Evolutionary conservation across 1,140 invertebrate genomes (phyloP), one percentile per base, ranked within the genome.

Genomic region (Bombus affinis): DNA sequence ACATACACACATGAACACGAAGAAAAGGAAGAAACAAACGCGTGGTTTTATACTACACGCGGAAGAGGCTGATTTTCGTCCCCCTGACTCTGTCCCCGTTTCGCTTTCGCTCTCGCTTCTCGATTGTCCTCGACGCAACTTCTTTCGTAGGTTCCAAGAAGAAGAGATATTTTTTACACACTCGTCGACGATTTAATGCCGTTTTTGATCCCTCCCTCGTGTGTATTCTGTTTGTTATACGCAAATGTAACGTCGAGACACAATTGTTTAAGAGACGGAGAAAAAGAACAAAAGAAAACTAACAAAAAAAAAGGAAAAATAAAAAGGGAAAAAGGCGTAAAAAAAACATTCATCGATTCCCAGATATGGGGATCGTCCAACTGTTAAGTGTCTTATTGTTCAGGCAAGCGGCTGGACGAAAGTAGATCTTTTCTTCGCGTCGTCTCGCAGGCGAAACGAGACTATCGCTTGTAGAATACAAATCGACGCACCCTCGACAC

Each of bases 371-470:
- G 88, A 87, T 91, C 89, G 88, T 88, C 90, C 92, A 94, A 94
- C 93, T 94, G 92, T 94, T 94, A 94, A 94, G 94, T 95, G 94
- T 95, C 94, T 95, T 95, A 95, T 94, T 93, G 94, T 95, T 94
- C 94, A 89, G 91, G 89, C 90, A 93, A 92, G 88, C 91, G 91
- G 92, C 93, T 94, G 92, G 93, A 93, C 90, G 89, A 92, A 92
- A 90, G 88, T 93, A 90, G 85, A 90, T 85, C 57, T 12, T 90
- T 90, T 90, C 32, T 73, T 68, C 39, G 68, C 35, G 66, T 71
- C 37, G 32, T 53, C 44, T 65, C 28, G 81, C 71, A 3, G 32
- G 25, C 32, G 44, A 37, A 37, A 75, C 15, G 9, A 57, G 28
- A n/a, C 57, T 76, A 65, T 59, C 15, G 75, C 25, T 77, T 77